Conservation (phyloP, 2,797 vertebrate species). For the Coranthus polyacanthus region DNA sequence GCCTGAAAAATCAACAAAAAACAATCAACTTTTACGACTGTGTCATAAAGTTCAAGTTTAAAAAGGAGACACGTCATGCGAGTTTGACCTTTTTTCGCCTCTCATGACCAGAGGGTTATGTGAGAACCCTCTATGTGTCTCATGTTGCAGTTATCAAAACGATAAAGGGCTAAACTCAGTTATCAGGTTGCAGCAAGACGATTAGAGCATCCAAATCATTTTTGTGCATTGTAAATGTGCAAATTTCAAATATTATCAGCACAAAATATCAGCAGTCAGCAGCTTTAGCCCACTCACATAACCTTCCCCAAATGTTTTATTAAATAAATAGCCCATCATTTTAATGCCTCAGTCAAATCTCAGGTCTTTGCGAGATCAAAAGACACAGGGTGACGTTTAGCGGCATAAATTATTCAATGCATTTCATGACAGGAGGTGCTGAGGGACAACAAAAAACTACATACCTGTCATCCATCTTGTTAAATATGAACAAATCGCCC, state of each 20-base stretch:
- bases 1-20: too few species aligned
- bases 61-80: too few species aligned
- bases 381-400: slow-evolving; percentile 22
- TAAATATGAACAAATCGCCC: slow-evolving; percentile 69
- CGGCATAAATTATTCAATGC: slow-evolving; percentile 53
- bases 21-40: background rate
- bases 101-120: too few species aligned
- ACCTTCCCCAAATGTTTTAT: slow-evolving; percentile 20
- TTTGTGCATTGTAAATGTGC: slow-evolving; percentile 5
- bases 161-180: background rate
- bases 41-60: background rate
- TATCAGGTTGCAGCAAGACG: too few species aligned
- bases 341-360: slow-evolving; percentile 25
- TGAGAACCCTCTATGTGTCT: background rate
- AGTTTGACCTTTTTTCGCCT: background rate
- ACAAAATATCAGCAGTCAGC: slow-evolving; percentile 19
- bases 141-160: background rate
- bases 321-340: slow-evolving; percentile 37
- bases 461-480: slow-evolving; percentile 56
- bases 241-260: slow-evolving; percentile 8
- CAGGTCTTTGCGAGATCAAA: slow-evolving; percentile 22
- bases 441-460: slow-evolving; percentile 33
- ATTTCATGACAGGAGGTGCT: slow-evolving; percentile 42
- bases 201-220: background rate
- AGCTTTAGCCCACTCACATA: background rate